Base-by-base conservation (phyloP, 2,797 vertebrate species). In the Halcyon chelicuti region DNA sequence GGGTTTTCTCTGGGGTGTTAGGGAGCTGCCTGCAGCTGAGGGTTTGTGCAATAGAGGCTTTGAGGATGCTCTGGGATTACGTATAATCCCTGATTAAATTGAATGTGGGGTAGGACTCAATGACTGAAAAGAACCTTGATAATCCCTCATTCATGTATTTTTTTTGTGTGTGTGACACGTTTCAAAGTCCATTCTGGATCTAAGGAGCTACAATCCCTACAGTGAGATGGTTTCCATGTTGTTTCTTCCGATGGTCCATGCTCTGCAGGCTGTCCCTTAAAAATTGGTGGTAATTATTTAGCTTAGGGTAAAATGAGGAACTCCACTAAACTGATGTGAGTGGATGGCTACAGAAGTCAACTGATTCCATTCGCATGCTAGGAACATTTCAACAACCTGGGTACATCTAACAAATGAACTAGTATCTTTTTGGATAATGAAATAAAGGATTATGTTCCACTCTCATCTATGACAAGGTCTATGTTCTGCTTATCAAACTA, bases 51-150 rank as follows among this genome's bases (percentile, higher is more conserved):
- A 55, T 2, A 73, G 29, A 39, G 26, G 42, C 77, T 88, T 76
- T 0, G 0, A 84, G 62, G 63, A 40, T 40, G 42, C 55, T 70
- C n/a, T 0, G 4, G 16, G 46, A 84, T 84, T 85, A 73, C 5
- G 5, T n/a, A 51, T 42, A 85, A 75, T 49, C 5, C 1, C 82
- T 65, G 35, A 86, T 81, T 78, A 90, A 94, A 89, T 14, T 26
- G n/a, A 88, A 66, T 2, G 23, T 40, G 65, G 28, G 29, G 37
- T 54, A 91, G 68, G 76, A 67, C 14, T 72, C 39, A 51, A 1
- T 61, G 57, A 71, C 51, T 46, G 44, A 80, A 82, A 52, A 29
- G 35, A 88, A 33, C 33, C 54, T 55, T 40, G 35, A 62, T 68
- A 86, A 81, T 70, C 63, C 16, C 77, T 83, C 86, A 35, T 82